Percentiles rank a stretch among this genome's conserved stretches.
These are phyloP conservation scores for Aporophyla nigra DNA, from an alignment of 2,888 invertebrate genomes.

Conservation along the genomic window DNA sequence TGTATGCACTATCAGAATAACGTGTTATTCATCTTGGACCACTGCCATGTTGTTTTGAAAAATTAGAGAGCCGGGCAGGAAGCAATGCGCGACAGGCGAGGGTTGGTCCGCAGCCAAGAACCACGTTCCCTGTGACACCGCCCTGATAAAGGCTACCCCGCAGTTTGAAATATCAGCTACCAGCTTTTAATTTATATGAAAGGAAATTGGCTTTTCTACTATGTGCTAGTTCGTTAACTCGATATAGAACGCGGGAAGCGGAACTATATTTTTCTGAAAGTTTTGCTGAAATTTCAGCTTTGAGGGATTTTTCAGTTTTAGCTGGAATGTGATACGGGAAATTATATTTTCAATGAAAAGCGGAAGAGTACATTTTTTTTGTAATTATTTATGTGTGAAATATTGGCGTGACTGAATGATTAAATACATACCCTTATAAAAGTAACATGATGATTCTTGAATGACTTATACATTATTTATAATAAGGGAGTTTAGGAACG, in stretches of 20 bases:
- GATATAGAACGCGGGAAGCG: conserved; percentile 40
- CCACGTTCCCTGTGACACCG: conserved; percentile 74
- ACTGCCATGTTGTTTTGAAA: conserved; percentile 87
- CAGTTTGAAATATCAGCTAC: conserved; percentile 68
- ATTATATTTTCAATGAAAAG: neutral
- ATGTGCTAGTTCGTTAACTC: conserved; percentile 62
- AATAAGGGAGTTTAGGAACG: neutral
- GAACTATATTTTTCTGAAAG: conserved; percentile 50
- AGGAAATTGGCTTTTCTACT: conserved; percentile 65
- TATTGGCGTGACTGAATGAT: neutral
- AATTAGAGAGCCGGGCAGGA: conserved; percentile 78
- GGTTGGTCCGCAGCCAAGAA: conserved; percentile 83
- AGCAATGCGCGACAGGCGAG: conserved; percentile 67
- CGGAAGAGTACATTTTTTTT: neutral
- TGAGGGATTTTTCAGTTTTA: conserved; percentile 18
- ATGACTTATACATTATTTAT: conserved; percentile 10
- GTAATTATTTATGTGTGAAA: neutral
- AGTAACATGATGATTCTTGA: conserved; percentile 1
- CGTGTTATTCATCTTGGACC: conserved; percentile 82
- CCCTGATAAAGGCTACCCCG: conserved; percentile 66
- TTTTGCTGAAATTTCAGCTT: conserved; percentile 35
- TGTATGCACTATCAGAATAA: conserved; percentile 79
- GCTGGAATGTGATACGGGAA: neutral
- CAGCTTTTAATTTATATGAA: conserved; percentile 67
- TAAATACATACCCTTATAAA: conserved; percentile 20